phyloP scores from a whole-genome alignment of 2,113 vertebrate species.

The Urocynchramus pylzowi region DNA sequence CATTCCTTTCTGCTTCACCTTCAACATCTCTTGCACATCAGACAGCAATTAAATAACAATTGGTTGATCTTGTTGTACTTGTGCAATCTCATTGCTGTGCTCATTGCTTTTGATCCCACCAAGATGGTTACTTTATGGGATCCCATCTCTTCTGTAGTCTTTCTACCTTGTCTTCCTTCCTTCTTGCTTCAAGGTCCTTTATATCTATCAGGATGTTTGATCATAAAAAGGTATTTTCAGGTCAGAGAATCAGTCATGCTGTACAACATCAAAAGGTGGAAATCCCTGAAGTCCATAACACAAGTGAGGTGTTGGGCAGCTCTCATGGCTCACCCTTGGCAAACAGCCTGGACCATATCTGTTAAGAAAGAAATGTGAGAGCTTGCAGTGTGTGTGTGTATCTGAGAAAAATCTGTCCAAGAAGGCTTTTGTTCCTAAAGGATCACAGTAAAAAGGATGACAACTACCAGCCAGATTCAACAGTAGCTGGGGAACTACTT shows the following conservation, averaged over 20 bases:
- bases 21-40: background rate
- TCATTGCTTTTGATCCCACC: background rate
- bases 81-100: background rate
- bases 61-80: background rate
- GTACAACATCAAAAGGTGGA: background rate
- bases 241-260: background rate
- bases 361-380: background rate
- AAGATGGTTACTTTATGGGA: background rate
- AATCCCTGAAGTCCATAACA: background rate
- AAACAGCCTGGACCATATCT: background rate
- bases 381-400: background rate
- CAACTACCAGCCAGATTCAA: background rate
- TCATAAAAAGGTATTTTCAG: background rate
- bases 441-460: background rate
- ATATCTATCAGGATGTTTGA: background rate
- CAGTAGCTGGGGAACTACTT: background rate
- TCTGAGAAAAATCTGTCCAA: background rate
- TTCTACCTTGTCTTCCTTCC: background rate
- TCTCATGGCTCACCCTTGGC: background rate
- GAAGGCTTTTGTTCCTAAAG: background rate
- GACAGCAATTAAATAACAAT: background rate
- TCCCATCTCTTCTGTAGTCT: background rate
- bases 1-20: background rate
- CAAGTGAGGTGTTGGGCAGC: background rate
- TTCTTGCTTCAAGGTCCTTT: background rate